A percentile compares a stretch with the other conserved stretches of the same genome.
Evolutionary conservation across 2,888 invertebrate genomes (phyloP).

Genomic region (Troglohyphantes excavatus): DNA sequence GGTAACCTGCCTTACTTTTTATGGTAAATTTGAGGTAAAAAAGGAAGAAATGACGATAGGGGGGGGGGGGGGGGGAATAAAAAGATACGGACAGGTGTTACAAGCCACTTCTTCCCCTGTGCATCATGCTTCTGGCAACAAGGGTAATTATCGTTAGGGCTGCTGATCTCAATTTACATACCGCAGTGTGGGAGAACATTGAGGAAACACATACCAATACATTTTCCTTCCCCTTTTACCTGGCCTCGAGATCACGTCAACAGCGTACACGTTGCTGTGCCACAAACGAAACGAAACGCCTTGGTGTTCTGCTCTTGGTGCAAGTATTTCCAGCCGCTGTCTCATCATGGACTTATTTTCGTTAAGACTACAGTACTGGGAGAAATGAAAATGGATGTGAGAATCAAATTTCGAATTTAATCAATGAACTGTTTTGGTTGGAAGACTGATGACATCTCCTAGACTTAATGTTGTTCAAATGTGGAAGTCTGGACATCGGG

Average conservation of each 20-base stretch:
- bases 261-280: not conserved
- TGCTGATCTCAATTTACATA: constrained; percentile 68
- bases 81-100: constrained; percentile 62
- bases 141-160: constrained; percentile 74
- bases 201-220: constrained; percentile 3
- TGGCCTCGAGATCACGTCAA: not conserved
- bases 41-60: constrained; percentile 7
- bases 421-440: no score
- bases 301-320: not conserved
- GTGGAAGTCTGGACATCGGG: no score
- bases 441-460: no score
- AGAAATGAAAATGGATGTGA: no score
- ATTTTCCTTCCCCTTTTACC: constrained; percentile 4
- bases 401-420: no score
- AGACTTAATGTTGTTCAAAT: no score
- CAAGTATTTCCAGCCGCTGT: no score
- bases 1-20: not conserved
- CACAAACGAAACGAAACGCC: not conserved
- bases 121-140: constrained; percentile 27
- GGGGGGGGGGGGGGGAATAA: not conserved
- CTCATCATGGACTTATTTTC: no score
- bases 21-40: constrained; percentile 21
- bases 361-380: no score
- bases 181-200: constrained; percentile 66
- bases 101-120: constrained; percentile 47